These are phyloP conservation scores for Corythaeola cristata DNA, from an alignment of 2,113 vertebrate species.

Conservation along the genomic window DNA sequence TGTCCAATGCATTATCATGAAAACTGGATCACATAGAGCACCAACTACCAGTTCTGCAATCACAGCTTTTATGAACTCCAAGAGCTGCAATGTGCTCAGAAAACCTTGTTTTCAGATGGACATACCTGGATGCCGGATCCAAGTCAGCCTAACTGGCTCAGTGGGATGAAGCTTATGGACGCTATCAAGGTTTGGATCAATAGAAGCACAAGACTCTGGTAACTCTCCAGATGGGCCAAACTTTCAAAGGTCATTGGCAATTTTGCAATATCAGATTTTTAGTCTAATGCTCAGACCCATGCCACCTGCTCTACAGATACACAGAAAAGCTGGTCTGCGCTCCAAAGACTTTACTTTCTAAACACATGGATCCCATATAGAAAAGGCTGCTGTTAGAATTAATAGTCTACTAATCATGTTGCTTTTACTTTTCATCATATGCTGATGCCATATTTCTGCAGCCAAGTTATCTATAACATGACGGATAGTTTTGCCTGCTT, in stretches of 20 bases:
- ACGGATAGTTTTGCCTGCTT: conserved; percentile 27
- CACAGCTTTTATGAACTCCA: not conserved
- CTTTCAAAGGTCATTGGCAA: not conserved
- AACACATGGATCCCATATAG: conserved; percentile 4
- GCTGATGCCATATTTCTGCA: conserved; percentile 39
- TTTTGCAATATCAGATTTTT: not conserved
- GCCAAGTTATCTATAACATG: conserved; percentile 21
- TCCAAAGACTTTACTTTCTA: not conserved
- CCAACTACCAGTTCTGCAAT: not conserved
- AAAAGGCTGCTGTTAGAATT: not conserved
- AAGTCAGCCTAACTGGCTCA: not conserved
- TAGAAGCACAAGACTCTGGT: not conserved
- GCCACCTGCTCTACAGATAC: conserved; percentile 9
- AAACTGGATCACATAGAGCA: not conserved
- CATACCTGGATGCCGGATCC: not conserved
- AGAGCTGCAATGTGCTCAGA: not conserved
- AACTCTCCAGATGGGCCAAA: not conserved
- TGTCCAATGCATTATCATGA: not conserved
- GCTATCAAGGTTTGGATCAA: not conserved
- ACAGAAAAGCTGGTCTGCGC: not conserved
- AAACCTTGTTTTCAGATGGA: not conserved
- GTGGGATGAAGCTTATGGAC: not conserved
- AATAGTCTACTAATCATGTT: conserved; percentile 26
- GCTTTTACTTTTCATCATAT: conserved; percentile 36
- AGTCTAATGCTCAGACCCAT: not conserved